Evolutionary conservation across 2,797 vertebrate genomes (phyloP), one percentile per base, ranked within the genome.

Genomic region (Urophycis tenuis): DNA sequence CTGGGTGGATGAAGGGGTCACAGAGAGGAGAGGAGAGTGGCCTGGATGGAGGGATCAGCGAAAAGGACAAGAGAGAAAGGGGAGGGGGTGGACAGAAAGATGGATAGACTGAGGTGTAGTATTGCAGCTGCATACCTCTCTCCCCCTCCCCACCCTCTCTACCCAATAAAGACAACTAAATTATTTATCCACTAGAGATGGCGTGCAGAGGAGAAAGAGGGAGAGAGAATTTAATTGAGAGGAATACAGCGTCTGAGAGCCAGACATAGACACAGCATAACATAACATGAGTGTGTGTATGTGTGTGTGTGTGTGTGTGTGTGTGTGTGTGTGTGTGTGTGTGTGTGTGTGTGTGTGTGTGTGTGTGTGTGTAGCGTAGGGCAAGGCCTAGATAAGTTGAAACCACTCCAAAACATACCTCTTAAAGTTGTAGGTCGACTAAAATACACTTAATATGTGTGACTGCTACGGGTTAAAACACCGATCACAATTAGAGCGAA

Each of bases 111-210:
- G 30, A 53, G 69, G 77, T 45, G 73, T 73, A 36, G 60, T 3
- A 36, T 78, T 78, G 34, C 49, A 72, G 49, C 33, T 53, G 12
- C 8, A 34, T 35, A 31, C 32, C 69, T n/a, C 30, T 69, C 64
- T 29, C 19, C 53, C 12, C 53, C 12, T 19, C n/a, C 12, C 10
- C 69, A 41, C 45, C 22, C 75, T 29, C 49, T 77, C 49, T 34
- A 33, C 32, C 53, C 30, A 15, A 35, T 33, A 33, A 22, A 33
- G 32, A 33, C 19, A 72, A 72, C n/a, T 73, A 36, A 71, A 77
- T 77, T 35, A 73, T 73, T 73, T 22, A 77, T 67, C 76, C 67
- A 70, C 67, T 32, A 32, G 35, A 78, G 72, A 74, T 35, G 30
- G 14, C 53, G 41, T 33, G 31, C 30, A 53, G 30, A 25, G 32